phyloP scores from a whole-genome alignment of 2,888 invertebrate genomes.

The Miltochrista miniata region DNA sequence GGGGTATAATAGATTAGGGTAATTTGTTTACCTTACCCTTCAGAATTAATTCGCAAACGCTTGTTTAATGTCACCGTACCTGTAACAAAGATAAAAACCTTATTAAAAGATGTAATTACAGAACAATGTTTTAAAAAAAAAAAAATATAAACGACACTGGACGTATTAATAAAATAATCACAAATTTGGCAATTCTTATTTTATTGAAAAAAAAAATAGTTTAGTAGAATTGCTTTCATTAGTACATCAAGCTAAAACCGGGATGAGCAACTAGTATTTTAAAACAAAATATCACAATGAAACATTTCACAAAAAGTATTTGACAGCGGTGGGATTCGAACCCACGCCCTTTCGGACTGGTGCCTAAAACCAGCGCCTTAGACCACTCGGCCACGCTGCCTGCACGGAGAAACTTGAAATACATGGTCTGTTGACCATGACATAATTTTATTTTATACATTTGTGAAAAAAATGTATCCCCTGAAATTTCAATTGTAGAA shows the following conservation, averaged over 20 bases:
- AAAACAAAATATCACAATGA: neutral
- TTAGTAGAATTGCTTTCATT: too few species aligned
- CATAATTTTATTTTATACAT: neutral
- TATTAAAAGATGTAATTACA: too few species aligned
- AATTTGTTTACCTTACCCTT: constrained; percentile 25
- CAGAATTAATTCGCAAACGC: constrained; percentile 4
- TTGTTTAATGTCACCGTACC: constrained; percentile 21
- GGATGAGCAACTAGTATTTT: neutral
- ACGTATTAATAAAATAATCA: too few species aligned
- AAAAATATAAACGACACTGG: too few species aligned
- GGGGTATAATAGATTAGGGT: constrained; percentile 20
- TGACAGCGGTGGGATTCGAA: constrained; percentile 88
- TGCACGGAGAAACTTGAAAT: accelerated
- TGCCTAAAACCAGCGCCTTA: constrained; percentile 89
- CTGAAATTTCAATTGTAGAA: too few species aligned
- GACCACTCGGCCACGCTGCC: constrained; percentile 88
- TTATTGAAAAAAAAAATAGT: too few species aligned
- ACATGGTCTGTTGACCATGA: neutral
- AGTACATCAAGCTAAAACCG: too few species aligned
- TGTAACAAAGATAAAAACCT: constrained; percentile 24
- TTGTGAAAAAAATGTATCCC: neutral
- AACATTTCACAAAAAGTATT: constrained; percentile 40
- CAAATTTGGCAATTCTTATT: too few species aligned
- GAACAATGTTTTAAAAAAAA: too few species aligned
- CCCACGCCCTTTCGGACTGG: constrained; percentile 89